phyloP scores from a whole-genome alignment of 2,888 invertebrate genomes.

The Temnothorax ravouxi region DNA sequence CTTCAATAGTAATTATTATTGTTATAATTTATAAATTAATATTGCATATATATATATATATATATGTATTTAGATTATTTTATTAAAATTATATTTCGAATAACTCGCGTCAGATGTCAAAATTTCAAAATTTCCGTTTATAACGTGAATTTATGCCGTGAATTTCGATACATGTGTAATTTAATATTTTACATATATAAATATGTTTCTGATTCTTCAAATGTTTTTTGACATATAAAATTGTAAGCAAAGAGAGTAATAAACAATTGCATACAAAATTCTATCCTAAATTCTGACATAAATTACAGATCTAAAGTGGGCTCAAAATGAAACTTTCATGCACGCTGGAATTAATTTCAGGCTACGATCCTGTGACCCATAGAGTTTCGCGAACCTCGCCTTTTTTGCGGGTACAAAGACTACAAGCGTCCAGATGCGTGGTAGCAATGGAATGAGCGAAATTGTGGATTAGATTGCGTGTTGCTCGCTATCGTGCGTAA shows the following conservation, averaged over 20 bases:
- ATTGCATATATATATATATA: too few species aligned
- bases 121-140: not conserved
- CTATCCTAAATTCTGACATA: not conserved
- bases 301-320: not conserved
- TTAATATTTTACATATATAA: not conserved
- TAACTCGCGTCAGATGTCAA: not conserved
- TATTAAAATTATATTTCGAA: not conserved
- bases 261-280: not conserved
- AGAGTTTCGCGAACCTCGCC: slow-evolving; percentile 37
- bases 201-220: not conserved
- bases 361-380: not conserved
- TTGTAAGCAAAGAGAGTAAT: too few species aligned
- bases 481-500: not conserved
- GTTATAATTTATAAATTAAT: not conserved
- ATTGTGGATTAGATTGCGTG: slow-evolving; percentile 16
- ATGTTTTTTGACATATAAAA: not conserved
- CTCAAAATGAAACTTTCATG: slow-evolving; percentile 7
- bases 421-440: slow-evolving; percentile 1
- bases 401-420: slow-evolving; percentile 5
- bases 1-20: not conserved
- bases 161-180: not conserved
- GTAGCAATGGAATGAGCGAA: not conserved
- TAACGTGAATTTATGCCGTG: not conserved
- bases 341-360: slow-evolving; percentile 26
- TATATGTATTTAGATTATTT: not conserved